Percentiles rank a stretch among this genome's conserved stretches.
These are phyloP conservation scores for Zaprionus nigranus DNA, from an alignment of 1,140 invertebrate species.

Conservation along the genomic window DNA sequence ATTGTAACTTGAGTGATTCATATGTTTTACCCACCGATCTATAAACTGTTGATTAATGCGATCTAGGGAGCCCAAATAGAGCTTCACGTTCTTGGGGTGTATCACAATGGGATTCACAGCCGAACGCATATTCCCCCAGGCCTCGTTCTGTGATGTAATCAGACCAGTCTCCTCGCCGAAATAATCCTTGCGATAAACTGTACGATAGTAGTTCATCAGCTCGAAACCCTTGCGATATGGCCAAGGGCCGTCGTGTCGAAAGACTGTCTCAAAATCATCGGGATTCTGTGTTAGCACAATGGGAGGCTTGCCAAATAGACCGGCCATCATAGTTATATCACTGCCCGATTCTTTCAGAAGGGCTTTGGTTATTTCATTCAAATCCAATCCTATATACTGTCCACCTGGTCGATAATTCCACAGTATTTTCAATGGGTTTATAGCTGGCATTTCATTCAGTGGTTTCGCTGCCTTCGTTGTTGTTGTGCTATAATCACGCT, in stretches of 20 bases:
- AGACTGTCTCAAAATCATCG: conserved; percentile 55
- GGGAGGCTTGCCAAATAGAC: conserved; percentile 40
- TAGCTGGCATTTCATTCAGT: conserved; percentile 39
- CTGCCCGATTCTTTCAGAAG: conserved; percentile 23
- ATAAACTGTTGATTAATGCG: conserved; percentile 74
- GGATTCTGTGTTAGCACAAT: conserved; percentile 49
- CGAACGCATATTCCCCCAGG: conserved; percentile 49
- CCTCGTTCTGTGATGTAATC: conserved; percentile 28
- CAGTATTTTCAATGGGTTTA: conserved; percentile 22
- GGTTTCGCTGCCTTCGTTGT: conserved; percentile 22
- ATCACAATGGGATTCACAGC: conserved; percentile 84
- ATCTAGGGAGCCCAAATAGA: conserved; percentile 79
- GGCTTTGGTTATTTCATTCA: conserved; percentile 21
- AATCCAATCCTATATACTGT: conserved; percentile 25
- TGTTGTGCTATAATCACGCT: conserved; percentile 15
- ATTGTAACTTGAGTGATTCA: neutral
- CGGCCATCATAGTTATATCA: conserved; percentile 37
- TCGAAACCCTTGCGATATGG: conserved; percentile 54
- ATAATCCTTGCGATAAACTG: conserved; percentile 37
- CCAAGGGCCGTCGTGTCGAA: conserved; percentile 57
- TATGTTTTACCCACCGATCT: conserved; percentile 15
- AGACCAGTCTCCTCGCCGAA: conserved; percentile 43
- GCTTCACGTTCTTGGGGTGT: conserved; percentile 84
- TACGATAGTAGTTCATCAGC: conserved; percentile 48
- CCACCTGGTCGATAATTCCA: conserved; percentile 44